phyloP scores from a whole-genome alignment of 2,113 vertebrate genomes.

The Antechinus flavipes region DNA sequence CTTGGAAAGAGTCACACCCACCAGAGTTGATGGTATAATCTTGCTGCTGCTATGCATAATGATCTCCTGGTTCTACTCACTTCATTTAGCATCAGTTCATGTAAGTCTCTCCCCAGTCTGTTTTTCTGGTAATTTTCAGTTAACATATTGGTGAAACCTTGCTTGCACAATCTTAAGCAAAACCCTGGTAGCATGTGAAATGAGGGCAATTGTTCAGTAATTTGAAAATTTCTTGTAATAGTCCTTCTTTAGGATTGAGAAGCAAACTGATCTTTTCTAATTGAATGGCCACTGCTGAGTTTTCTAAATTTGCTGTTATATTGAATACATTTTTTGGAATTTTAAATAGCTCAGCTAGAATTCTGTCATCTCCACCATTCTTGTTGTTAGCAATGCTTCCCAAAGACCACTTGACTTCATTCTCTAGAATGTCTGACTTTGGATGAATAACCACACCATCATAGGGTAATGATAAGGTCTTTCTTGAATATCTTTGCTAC shows the following conservation, averaged over 20 bases:
- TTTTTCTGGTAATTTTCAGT: not conserved
- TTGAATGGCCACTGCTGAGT: not conserved
- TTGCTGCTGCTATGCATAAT: no score
- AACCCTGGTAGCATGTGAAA: not conserved
- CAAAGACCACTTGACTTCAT: not conserved
- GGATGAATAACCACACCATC: not conserved
- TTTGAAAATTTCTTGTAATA: not conserved
- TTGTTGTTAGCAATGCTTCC: not conserved
- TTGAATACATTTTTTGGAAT: not conserved
- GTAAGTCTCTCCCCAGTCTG: not conserved
- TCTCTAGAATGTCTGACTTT: not conserved
- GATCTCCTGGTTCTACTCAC: no score
- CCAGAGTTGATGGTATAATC: no score
- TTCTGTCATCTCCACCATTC: not conserved
- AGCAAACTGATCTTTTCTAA: no score
- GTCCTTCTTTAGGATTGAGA: no score
- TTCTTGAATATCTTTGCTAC: not conserved
- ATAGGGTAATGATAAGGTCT: not conserved
- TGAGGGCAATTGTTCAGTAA: not conserved
- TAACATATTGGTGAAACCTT: not conserved
- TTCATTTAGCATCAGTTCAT: no score
- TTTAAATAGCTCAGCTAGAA: no score
- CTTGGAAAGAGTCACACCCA: no score
- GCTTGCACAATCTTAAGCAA: not conserved
- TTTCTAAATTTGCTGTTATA: not conserved